These are phyloP conservation scores for Thymelicus sylvestris DNA, from an alignment of 2,888 invertebrate genomes.

Conservation along the genomic window DNA sequence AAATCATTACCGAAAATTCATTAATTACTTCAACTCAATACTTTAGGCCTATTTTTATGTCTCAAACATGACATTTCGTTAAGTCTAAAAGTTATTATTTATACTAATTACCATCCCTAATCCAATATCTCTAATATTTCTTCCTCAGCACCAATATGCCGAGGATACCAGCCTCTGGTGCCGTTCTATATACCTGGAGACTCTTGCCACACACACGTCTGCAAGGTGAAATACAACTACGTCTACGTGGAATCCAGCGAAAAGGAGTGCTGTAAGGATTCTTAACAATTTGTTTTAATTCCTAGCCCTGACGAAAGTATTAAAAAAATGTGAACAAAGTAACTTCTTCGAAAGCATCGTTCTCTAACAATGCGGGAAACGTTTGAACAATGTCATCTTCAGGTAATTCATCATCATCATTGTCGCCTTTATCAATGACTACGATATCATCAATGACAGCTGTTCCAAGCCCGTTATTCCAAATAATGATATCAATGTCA, in stretches of 20 bases:
- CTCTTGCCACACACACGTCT: conserved; percentile 57
- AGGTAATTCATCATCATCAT: conserved; percentile 1
- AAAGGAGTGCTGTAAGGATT: conserved; percentile 47
- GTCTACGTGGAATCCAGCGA: conserved; percentile 61
- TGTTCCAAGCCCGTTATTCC: no score
- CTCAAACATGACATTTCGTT: no score
- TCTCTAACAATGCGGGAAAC: not conserved
- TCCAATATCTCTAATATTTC: conserved; percentile 10
- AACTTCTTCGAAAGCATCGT: not conserved
- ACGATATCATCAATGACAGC: not conserved
- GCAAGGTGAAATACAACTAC: conserved; percentile 69
- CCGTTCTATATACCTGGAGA: conserved; percentile 60
- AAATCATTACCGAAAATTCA: not conserved
- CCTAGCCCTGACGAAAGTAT: conserved; percentile 3
- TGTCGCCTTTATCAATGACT: no score
- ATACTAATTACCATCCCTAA: conserved; percentile 1
- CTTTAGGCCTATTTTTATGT: no score
- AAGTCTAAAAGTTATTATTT: no score
- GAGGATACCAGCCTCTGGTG: conserved; percentile 51
- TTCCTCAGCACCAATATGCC: conserved; percentile 64
- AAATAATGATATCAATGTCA: not conserved
- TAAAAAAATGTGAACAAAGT: no score
- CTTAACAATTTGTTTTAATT: conserved; percentile 22
- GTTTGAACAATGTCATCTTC: conserved; percentile 1
- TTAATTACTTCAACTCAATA: not conserved